Percentiles rank a stretch among this genome's conserved stretches.
Evolutionary conservation across 2,888 invertebrate genomes (phyloP).

Genomic region (Caenorhabditis doughertyi): DNA sequence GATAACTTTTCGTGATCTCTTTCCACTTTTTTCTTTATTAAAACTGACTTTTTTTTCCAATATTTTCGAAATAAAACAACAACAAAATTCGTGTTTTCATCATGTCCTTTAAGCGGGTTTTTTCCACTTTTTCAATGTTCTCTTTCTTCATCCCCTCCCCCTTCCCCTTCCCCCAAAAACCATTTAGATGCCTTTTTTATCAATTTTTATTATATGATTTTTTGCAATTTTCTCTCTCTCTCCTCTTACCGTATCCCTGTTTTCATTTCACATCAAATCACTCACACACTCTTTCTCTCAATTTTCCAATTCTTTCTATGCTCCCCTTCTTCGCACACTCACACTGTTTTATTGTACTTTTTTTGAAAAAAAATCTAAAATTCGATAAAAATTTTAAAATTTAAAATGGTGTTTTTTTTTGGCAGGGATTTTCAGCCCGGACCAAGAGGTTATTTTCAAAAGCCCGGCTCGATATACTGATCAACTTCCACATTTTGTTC

Average conservation of each 20-base stretch:
- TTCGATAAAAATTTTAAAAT: constrained; percentile 27
- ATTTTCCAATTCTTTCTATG: constrained; percentile 2
- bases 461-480: no score
- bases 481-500: no score
- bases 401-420: not conserved
- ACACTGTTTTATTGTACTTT: not conserved
- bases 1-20: constrained; percentile 20
- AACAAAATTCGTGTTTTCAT: constrained; percentile 31
- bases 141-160: constrained; percentile 1
- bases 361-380: constrained; percentile 8
- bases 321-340: not conserved
- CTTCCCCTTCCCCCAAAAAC: not conserved
- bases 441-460: no score
- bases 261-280: constrained; percentile 19
- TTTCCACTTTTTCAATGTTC: constrained; percentile 40
- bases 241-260: constrained; percentile 13
- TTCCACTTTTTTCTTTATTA: constrained; percentile 12
- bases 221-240: not conserved
- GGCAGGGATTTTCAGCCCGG: no score
- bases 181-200: constrained; percentile 20
- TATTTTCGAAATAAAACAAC: not conserved
- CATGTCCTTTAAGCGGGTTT: constrained; percentile 37
- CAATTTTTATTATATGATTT: not conserved
- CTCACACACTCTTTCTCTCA: not conserved
- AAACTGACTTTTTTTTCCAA: not conserved